Evolutionary conservation across 1,140 invertebrate species (phyloP), one percentile per base, ranked within the genome.

Genomic region (Trichonephila clavata): DNA sequence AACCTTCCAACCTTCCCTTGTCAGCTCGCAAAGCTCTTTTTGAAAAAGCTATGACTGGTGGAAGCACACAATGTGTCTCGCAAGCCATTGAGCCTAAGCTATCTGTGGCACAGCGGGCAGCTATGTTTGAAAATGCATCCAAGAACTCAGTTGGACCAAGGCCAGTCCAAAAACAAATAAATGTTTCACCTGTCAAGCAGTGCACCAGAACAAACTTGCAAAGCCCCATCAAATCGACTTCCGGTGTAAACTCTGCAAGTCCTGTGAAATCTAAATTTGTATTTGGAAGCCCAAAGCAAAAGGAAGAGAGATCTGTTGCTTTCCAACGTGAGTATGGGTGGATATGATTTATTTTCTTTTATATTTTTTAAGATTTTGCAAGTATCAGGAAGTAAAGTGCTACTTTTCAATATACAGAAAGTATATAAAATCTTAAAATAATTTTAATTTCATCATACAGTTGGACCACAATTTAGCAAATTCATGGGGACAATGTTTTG

Each of bases 1-100:
- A 95, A 65, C 94, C 94, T 18, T 81, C 94, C 20, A 91, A 94
- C 5, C 80, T 95, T 65, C 94, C 95, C 14, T 94, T 96, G 39
- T 95, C 95, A n/a, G 95, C 95, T 32, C 95, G 95, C 63, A 95
- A 95, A 94, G 95, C 95, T 20, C 94, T 94, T 24, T 96, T 95
- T 95, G 95, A 96, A 91, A 94, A 95, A 90, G 83, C 94, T 94
- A 59, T 94, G 10, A 24, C 60, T 60, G 77, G 27, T 8, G 86
- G 59, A 59, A 71, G 59, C 20, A 90, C 61, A 32, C 86, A 87
- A 4, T 63, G 27, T 16, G 10, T n/a, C 7, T 20, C n/a, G 20
- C 83, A 57, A 60, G 13, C 18, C n/a, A 20, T 77, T 77, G 71
- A 77, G 32, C 50, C 83, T 32, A 90, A 68, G 24, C 77, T 94